Evolutionary conservation across 2,888 invertebrate species (phyloP).

Genomic region (Villa cingulata): DNA sequence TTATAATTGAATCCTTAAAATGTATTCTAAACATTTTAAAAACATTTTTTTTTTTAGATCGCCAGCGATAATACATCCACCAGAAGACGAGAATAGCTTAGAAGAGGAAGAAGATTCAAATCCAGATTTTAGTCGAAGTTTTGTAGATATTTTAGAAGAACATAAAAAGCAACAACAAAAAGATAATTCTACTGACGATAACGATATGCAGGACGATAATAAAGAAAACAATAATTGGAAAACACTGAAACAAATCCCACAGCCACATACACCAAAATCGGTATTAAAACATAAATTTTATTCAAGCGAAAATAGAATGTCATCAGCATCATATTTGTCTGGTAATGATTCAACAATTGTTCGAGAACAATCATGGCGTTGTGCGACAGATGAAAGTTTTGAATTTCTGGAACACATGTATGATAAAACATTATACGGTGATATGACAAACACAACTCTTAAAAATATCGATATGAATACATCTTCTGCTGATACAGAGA

Average conservation of each 20-base stretch:
- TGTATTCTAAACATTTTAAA: no score
- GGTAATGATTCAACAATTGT: constrained; percentile 8
- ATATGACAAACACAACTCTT: not conserved
- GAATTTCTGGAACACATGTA: constrained; percentile 30
- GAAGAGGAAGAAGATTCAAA: not conserved
- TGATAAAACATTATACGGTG: constrained; percentile 29
- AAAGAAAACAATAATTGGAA: not conserved
- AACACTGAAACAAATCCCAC: not conserved
- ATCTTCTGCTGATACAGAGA: not conserved
- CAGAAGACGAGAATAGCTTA: not conserved
- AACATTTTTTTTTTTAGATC: not conserved
- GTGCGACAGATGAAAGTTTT: constrained; percentile 22
- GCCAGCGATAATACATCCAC: not conserved
- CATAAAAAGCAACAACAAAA: no score
- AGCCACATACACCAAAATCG: not conserved
- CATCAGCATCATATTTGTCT: not conserved
- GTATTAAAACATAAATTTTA: not conserved
- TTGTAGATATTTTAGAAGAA: no score
- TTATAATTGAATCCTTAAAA: no score
- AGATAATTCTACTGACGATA: no score
- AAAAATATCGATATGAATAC: not conserved
- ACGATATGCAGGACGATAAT: not conserved
- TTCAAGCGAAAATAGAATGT: not conserved
- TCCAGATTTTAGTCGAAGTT: not conserved
- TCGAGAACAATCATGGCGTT: constrained; percentile 9